Base-by-base conservation (phyloP, 2,113 vertebrate species). In the Rhea pennata region DNA sequence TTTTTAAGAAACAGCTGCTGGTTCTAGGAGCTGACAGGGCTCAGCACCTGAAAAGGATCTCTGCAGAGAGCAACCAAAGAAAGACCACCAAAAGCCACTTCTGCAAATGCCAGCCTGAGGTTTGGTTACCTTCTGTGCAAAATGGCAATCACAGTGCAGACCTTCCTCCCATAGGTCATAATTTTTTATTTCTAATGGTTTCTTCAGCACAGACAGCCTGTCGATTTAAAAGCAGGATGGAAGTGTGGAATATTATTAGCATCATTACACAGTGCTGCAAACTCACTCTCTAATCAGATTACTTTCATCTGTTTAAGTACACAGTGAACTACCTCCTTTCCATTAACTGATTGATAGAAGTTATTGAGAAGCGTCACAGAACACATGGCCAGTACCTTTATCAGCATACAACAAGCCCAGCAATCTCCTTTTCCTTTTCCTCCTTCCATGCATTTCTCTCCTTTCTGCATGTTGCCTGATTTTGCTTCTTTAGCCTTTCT, bases 131-230 rank as follows among this genome's bases (percentile, higher is more conserved):
- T 29, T 11, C 21, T 14, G 46, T 27, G 56, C 22, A 7, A 16
- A 31, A 69, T 1, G 2, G 53, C 27, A 4, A 8, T 12, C 3
- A 1, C 46, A 5, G 58, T 5, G 1, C 36, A 15, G 36, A 16
- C 31, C 59, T 51, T 50, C 36, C 42, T 40, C 58, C 44, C 2
- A 3, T 23, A 22, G 69, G 50, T 3, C 56, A 39, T 27, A 22
- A 0, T 13, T 22, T 51, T 62, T 31, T 36, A 42, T 67, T 66
- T 22, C 27, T 50, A 48, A 58, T 46, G 21, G 33, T 58, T 46
- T 44, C 21, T 53, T 65, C 36, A 58, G 17, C 46, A 56, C 16
- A 8, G 42, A 53, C 46, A 71, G 12, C 12, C 11, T 17, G 39
- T 21, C 58, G 20, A 0, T 23, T 48, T 36, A 22, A 39, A 42